Percentiles rank a stretch among this genome's conserved stretches.
Evolutionary conservation across 2,797 vertebrate genomes (phyloP).

Genomic region (Mastacembelus armatus): DNA sequence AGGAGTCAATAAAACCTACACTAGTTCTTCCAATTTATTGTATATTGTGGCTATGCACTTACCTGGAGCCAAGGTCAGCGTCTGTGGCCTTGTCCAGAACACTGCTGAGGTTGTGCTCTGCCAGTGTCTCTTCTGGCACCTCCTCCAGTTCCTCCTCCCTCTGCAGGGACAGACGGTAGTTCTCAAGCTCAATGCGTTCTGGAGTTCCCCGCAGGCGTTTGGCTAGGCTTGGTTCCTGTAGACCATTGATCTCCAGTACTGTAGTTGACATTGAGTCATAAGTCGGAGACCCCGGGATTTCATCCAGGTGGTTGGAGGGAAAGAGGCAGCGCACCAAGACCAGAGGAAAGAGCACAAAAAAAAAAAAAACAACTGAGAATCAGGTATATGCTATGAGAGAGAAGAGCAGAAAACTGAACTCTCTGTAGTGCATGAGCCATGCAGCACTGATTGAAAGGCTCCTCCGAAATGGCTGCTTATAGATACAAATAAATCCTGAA

Average conservation of each 20-base stretch:
- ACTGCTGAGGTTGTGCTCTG: conserved; percentile 97
- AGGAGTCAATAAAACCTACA: not conserved
- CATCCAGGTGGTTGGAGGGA: conserved; percentile 60
- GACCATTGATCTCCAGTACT: conserved; percentile 89
- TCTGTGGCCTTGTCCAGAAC: conserved; percentile 91
- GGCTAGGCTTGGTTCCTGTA: conserved; percentile 91
- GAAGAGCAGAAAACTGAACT: conserved; percentile 6
- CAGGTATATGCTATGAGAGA: conserved; percentile 28
- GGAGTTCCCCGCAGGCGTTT: conserved; percentile 94
- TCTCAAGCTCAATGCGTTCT: conserved; percentile 97
- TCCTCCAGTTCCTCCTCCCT: conserved; percentile 91
- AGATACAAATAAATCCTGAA: not conserved
- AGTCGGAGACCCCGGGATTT: conserved; percentile 25
- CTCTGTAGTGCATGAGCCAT: conserved; percentile 15
- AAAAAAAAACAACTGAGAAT: conserved; percentile 77
- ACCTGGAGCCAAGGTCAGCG: conserved; percentile 93
- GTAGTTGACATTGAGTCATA: conserved; percentile 14
- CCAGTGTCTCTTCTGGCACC: conserved; percentile 96
- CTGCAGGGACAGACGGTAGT: conserved; percentile 92
- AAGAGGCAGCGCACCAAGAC: too few species aligned
- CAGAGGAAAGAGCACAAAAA: conserved; percentile 78
- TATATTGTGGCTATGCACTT: too few species aligned
- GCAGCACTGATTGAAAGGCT: conserved; percentile 4
- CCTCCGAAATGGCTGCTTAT: not conserved
- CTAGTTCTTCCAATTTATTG: not conserved